phyloP scores from a whole-genome alignment of 2,888 invertebrate species.

The Caenorhabditis sp. region DNA sequence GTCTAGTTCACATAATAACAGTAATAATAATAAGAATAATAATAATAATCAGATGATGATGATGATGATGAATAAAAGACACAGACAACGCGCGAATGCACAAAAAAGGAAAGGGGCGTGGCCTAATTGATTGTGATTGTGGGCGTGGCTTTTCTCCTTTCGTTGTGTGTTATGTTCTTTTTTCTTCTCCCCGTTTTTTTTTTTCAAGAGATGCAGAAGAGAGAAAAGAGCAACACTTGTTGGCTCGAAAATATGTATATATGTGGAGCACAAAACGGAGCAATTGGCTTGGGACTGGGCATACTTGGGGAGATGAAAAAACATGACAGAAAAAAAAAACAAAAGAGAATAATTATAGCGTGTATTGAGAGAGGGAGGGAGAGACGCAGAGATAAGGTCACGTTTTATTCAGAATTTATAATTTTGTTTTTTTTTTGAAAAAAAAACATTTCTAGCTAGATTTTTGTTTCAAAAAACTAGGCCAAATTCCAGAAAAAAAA shows the following conservation, averaged over 20 bases:
- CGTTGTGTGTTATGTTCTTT: too few relatives aligned
- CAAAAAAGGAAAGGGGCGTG: neutral
- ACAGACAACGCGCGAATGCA: neutral
- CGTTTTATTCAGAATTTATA: too few relatives aligned
- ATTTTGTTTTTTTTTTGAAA: too few relatives aligned
- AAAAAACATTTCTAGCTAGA: too few relatives aligned
- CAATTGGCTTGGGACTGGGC: neutral
- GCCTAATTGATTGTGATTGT: conserved; percentile 20
- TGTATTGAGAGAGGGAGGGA: too few relatives aligned
- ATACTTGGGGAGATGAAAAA: neutral
- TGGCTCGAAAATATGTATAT: conserved; percentile 1
- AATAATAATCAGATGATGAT: neutral
- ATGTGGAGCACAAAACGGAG: neutral
- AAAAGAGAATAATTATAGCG: neutral
- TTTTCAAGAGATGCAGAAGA: neutral
- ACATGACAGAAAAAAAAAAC: neutral
- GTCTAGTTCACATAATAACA: neutral
- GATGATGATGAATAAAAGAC: neutral
- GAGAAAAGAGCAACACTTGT: neutral
- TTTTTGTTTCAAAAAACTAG: too few relatives aligned
- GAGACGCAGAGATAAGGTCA: too few relatives aligned
- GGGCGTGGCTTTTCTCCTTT: conserved; percentile 10
- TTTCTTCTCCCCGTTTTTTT: neutral
- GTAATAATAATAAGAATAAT: neutral
- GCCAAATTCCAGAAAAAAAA: too few relatives aligned